A percentile compares a stretch with the other conserved stretches of the same genome.
These are phyloP conservation scores for Yasuhikotakia modesta DNA, from an alignment of 2,797 vertebrate genomes.

Conservation along the genomic window DNA sequence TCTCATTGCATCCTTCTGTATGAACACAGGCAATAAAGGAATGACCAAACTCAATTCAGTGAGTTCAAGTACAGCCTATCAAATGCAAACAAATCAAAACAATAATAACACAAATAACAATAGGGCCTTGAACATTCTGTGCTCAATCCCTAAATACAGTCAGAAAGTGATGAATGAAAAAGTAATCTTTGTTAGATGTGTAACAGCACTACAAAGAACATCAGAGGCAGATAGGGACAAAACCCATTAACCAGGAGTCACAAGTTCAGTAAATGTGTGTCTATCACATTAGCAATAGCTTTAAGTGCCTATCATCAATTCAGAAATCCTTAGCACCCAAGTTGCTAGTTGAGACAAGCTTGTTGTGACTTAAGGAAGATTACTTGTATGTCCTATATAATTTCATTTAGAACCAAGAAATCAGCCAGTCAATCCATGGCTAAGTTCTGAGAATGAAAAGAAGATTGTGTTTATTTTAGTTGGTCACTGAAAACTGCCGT, in stretches of 20 bases:
- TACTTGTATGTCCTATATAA: slow-evolving; percentile 3
- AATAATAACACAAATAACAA: slow-evolving; percentile 4
- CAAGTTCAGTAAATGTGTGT: slow-evolving; percentile 27
- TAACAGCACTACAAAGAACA: slow-evolving; percentile 37
- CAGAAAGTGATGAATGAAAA: slow-evolving; percentile 16
- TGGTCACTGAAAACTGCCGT: slow-evolving; percentile 31
- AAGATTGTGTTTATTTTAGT: slow-evolving; percentile 16
- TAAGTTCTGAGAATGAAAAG: slow-evolving; percentile 10
- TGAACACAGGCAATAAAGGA: slow-evolving; percentile 17
- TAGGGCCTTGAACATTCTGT: too few relatives aligned
- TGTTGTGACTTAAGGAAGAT: slow-evolving; percentile 11
- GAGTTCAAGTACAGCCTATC: slow-evolving; percentile 10
- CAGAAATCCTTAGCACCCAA: slow-evolving; percentile 15
- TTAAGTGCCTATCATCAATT: slow-evolving; percentile 27
- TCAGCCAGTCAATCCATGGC: slow-evolving; percentile 6
- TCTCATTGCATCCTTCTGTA: not conserved
- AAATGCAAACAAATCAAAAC: slow-evolving; percentile 29
- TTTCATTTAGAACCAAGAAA: not conserved
- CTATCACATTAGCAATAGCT: slow-evolving; percentile 12
- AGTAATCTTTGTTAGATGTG: slow-evolving; percentile 39
- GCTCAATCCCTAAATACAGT: slow-evolving; percentile 16
- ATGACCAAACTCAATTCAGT: slow-evolving; percentile 31
- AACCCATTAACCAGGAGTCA: not conserved
- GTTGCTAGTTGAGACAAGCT: not conserved
- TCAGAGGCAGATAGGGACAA: slow-evolving; percentile 29